Evolutionary conservation across 1,140 invertebrate genomes (phyloP).

Genomic region (Zaprionus inermis): DNA sequence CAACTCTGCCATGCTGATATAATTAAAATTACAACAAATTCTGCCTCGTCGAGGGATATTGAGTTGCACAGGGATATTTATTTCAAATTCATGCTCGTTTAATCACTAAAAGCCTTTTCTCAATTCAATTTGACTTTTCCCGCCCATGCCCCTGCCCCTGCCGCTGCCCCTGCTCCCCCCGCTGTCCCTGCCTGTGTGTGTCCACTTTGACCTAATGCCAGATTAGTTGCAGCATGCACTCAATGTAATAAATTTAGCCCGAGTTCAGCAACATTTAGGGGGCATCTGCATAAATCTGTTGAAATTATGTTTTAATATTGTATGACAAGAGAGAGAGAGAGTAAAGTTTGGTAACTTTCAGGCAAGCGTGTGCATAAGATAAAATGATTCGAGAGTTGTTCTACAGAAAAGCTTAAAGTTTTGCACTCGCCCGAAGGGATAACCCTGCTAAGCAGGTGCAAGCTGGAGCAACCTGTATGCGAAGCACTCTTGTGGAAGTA

Average conservation of each 20-base stretch:
- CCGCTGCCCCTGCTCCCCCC: neutral
- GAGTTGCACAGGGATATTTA: constrained; percentile 34
- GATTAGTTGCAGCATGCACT: constrained; percentile 14
- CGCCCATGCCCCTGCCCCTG: neutral
- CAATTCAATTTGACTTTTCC: constrained; percentile 34
- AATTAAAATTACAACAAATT: constrained; percentile 43
- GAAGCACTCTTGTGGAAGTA: neutral
- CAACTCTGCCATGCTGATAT: constrained; percentile 19
- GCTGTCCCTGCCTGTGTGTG: neutral
- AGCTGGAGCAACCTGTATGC: neutral
- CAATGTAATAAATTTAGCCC: neutral
- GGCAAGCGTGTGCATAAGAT: constrained; percentile 22
- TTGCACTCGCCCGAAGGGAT: neutral
- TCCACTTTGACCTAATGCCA: constrained; percentile 10
- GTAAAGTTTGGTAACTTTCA: constrained; percentile 2
- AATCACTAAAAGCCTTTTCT: constrained; percentile 41
- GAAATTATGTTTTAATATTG: constrained; percentile 34
- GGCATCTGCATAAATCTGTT: constrained; percentile 12
- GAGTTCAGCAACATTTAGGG: constrained; percentile 4
- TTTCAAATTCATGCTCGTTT: constrained; percentile 34
- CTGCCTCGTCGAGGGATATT: neutral
- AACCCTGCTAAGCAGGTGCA: constrained; percentile 15
- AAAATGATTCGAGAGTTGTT: constrained; percentile 22
- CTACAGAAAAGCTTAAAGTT: constrained; percentile 3
- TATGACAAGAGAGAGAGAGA: constrained; percentile 12